Base-by-base conservation (phyloP, 2,797 vertebrate genomes). In the Esox lucius region DNA sequence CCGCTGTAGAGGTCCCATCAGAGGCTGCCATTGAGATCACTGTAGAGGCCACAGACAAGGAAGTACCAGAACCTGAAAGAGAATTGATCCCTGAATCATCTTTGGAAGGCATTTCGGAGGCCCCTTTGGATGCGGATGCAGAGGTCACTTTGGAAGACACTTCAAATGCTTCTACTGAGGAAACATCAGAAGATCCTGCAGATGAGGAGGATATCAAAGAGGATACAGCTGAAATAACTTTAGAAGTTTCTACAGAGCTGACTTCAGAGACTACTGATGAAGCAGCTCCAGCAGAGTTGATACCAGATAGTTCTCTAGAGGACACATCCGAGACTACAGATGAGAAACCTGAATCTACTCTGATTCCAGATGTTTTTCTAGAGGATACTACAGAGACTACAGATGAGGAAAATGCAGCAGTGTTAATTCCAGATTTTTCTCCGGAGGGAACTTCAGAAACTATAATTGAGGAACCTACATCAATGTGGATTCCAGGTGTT, bases 11-110 rank as follows among this genome's bases (percentile, higher is more conserved):
- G 68, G 5, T 69, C 39, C 22, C 42, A 24, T 3, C 67, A 69
- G 22, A 69, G 5, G n/a, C 8, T 31, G 65, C 33, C 12, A 13
- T 11, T n/a, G 9, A 13, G 16, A 11, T 67, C 17, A 19, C 33
- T n/a, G 0, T 5, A 39, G 65, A 67, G 28, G 5, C 31, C 65
- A 39, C 19, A 31, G 65, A 42, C 39, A 28, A 69, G n/a, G 64
- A 59, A 66, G 17, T 19, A 2, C 19, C 15, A 48, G 53, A 65
- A 15, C 22, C 19, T 26, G 49, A 61, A n/a, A 26, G 15, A 61
- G 59, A 51, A 26, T 59, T 72, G n/a, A 33, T 71, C 33, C 68
- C 64, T 59, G 75, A 71, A 11, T 28, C 33, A 72, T 72, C 49
- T 56, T 4, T 51, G 9, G 65, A 68, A 28, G 5, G 15, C 6